A percentile compares a stretch with the other conserved stretches of the same genome.
Evolutionary conservation across 1,140 invertebrate species (phyloP).

Genomic region (Camponotus pennsylvanicus): DNA sequence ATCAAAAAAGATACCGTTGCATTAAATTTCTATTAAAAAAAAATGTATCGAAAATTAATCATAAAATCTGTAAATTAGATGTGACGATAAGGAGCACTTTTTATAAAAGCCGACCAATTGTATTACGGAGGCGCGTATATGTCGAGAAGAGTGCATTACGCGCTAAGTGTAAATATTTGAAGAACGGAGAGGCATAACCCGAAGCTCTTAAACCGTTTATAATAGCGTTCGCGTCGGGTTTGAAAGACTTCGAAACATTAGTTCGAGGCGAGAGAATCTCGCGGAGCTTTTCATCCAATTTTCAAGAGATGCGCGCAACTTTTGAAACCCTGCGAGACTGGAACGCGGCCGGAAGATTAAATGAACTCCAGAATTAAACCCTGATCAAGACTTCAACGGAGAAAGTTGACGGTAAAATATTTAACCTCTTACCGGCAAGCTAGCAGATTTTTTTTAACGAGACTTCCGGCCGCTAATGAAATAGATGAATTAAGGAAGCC

Average conservation of each 20-base stretch:
- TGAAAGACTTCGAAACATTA: constrained; percentile 46
- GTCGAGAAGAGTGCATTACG: constrained; percentile 27
- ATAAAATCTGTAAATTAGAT: not conserved
- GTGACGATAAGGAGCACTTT: not conserved
- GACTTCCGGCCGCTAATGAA: constrained; percentile 49
- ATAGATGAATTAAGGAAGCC: constrained; percentile 32
- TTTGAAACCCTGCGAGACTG: constrained; percentile 52
- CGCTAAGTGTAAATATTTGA: constrained; percentile 50
- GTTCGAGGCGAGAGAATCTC: constrained; percentile 50
- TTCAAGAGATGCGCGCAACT: constrained; percentile 53
- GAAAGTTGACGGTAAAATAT: constrained; percentile 46
- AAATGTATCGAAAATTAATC: not conserved
- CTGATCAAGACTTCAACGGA: constrained; percentile 42
- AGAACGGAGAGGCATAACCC: not conserved
- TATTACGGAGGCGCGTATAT: not conserved
- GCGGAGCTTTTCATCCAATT: constrained; percentile 59
- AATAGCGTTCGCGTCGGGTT: constrained; percentile 6
- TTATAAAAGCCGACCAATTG: constrained; percentile 1
- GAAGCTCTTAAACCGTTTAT: constrained; percentile 41
- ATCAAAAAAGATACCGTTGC: not conserved
- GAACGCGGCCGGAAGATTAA: constrained; percentile 42
- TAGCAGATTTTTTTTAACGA: constrained; percentile 31
- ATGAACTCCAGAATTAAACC: constrained; percentile 45
- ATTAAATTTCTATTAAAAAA: not conserved
- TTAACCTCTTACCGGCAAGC: constrained; percentile 40